These are phyloP conservation scores for Serripes groenlandicus DNA, from an alignment of 2,888 invertebrate genomes.

Conservation along the genomic window DNA sequence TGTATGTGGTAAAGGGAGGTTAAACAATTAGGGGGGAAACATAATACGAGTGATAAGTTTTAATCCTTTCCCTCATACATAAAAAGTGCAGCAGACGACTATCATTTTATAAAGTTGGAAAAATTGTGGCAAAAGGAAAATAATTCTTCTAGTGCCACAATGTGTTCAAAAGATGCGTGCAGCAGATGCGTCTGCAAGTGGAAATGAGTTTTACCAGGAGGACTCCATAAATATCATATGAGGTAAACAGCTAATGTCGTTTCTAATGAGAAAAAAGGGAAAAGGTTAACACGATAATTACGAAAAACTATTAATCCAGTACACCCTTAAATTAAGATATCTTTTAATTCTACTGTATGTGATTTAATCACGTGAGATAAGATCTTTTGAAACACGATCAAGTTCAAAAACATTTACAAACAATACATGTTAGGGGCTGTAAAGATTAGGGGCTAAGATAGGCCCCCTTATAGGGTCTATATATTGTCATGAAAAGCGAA, in stretches of 20 bases:
- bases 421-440: slow-evolving; percentile 19
- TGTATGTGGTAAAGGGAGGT: no score
- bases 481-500: slow-evolving; percentile 11
- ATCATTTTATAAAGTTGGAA: no score
- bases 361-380: slow-evolving; percentile 17
- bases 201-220: no score
- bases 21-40: no score
- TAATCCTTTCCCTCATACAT: no score
- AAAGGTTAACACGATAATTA: neutral
- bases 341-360: slow-evolving; percentile 13
- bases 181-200: no score
- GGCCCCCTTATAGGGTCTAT: neutral
- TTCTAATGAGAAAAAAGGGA: neutral
- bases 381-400: slow-evolving; percentile 10
- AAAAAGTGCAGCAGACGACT: no score
- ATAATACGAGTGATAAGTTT: no score
- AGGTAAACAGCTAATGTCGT: neutral
- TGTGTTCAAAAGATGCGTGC: no score
- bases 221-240: no score
- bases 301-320: neutral
- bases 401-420: slow-evolving; percentile 21
- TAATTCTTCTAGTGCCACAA: no score
- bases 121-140: no score
- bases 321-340: slow-evolving; percentile 16
- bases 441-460: slow-evolving; percentile 24